These are phyloP conservation scores for Fragum sueziense DNA, from an alignment of 2,888 invertebrate species.

Conservation along the genomic window DNA sequence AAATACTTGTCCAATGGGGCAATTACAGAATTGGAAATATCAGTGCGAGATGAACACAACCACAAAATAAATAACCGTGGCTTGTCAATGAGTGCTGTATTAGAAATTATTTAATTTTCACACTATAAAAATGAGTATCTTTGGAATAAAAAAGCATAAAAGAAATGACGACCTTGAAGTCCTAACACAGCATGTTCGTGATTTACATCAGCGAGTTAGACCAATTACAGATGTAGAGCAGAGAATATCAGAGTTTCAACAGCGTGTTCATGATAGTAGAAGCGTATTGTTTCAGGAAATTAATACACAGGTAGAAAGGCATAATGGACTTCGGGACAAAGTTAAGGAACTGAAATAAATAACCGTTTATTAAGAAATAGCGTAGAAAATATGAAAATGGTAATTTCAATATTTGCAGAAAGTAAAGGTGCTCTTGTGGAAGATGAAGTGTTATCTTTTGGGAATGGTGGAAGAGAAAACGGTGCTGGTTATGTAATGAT, in stretches of 20 bases:
- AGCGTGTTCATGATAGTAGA: constrained; percentile 25
- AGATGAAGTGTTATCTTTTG: constrained; percentile 37
- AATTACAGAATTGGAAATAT: constrained; percentile 42
- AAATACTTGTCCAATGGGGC: constrained; percentile 29
- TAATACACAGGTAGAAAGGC: constrained; percentile 28
- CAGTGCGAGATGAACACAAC: constrained; percentile 31
- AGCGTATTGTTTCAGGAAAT: constrained; percentile 18
- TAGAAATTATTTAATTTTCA: constrained; percentile 30
- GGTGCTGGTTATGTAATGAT: constrained; percentile 43
- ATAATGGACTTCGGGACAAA: constrained; percentile 15
- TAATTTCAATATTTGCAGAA: constrained; percentile 41
- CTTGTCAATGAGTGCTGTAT: constrained; percentile 44
- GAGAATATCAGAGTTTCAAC: constrained; percentile 24
- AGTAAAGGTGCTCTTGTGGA: constrained; percentile 32
- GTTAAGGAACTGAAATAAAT: constrained; percentile 12
- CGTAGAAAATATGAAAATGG: constrained; percentile 29
- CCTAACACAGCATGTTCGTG: constrained; percentile 19
- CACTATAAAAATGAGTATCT: constrained; percentile 34
- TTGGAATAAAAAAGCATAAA: constrained; percentile 20
- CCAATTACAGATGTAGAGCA: constrained; percentile 23
- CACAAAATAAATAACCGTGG: constrained; percentile 39
- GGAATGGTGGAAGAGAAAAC: constrained; percentile 39
- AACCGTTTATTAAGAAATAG: constrained; percentile 27
- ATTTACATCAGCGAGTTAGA: constrained; percentile 32
- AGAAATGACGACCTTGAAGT: constrained; percentile 14